phyloP scores from a whole-genome alignment of 2,797 vertebrate species.

The Etheostoma nigrum region DNA sequence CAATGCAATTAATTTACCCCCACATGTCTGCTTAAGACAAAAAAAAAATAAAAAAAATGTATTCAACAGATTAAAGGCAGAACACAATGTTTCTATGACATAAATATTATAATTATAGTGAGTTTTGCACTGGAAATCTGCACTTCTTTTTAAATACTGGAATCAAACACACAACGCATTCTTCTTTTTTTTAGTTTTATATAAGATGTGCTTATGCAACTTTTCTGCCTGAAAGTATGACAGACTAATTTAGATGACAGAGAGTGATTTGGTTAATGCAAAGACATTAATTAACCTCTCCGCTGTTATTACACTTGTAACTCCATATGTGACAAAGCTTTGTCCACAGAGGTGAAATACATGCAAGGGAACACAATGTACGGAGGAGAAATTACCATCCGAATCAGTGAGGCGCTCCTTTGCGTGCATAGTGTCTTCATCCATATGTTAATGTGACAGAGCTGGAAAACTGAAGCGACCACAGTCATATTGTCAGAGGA shows the following conservation, averaged over 20 bases:
- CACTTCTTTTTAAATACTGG: not conserved
- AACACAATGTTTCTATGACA: constrained; percentile 19
- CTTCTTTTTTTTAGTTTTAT: not conserved
- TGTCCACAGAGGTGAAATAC: constrained; percentile 15
- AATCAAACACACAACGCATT: not conserved
- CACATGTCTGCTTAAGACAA: not conserved
- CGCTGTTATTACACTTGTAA: not conserved
- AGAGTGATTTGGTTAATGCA: constrained; percentile 26
- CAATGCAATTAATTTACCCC: constrained; percentile 60
- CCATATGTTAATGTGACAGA: constrained; percentile 34
- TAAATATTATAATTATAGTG: not conserved
- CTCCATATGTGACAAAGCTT: not conserved
- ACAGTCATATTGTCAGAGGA: constrained; percentile 50
- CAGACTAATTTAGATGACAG: constrained; percentile 36
- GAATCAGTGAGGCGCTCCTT: constrained; percentile 18
- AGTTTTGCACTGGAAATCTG: not conserved
- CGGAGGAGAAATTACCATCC: constrained; percentile 5
- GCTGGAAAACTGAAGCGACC: constrained; percentile 22
- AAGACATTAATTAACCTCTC: constrained; percentile 60
- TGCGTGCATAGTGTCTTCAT: constrained; percentile 3
- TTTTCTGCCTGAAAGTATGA: not conserved
- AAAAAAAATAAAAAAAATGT: constrained; percentile 7
- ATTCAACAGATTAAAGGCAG: constrained; percentile 8
- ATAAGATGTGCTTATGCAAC: constrained; percentile 5
- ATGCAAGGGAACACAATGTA: constrained; percentile 50